Conservation (phyloP, 2,888 invertebrate species). For the Orthonevra nobilis region DNA sequence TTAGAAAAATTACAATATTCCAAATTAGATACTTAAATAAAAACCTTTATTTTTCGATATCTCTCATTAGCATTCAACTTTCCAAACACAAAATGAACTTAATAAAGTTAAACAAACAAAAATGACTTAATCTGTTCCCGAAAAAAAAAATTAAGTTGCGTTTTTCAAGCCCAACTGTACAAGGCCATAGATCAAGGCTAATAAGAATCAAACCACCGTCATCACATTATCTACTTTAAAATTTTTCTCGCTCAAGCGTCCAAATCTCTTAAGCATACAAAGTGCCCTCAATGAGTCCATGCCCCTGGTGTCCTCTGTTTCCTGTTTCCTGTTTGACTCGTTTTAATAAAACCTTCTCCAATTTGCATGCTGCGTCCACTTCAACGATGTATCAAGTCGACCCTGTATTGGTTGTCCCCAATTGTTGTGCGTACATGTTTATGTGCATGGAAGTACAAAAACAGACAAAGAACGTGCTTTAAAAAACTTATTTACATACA, state of each 20-base stretch:
- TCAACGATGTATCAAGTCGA: conserved; percentile 46
- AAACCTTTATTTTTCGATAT: no score
- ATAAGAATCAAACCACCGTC: not conserved
- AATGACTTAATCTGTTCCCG: no score
- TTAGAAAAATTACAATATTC: no score
- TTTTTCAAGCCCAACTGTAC: no score
- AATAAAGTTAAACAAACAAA: no score
- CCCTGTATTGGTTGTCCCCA: conserved; percentile 50
- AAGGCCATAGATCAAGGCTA: no score
- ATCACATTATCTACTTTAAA: conserved; percentile 1
- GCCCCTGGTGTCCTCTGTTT: conserved; percentile 22
- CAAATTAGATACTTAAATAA: no score
- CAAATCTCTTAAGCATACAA: conserved; percentile 22
- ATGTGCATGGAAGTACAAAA: conserved; percentile 27
- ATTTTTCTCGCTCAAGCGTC: not conserved
- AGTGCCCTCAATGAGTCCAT: conserved; percentile 38
- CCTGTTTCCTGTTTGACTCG: conserved; percentile 9
- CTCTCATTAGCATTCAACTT: no score
- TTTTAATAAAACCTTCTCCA: conserved; percentile 59
- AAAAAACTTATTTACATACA: conserved; percentile 52
- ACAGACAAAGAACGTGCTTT: conserved; percentile 12
- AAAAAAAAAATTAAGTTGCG: no score
- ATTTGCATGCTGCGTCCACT: conserved; percentile 61
- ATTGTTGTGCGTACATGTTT: conserved; percentile 47
- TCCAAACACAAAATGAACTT: no score